Percentiles rank a stretch among this genome's conserved stretches.
Evolutionary conservation across 2,113 vertebrate genomes (phyloP).

Genomic region (Himantopus leucocephalus): DNA sequence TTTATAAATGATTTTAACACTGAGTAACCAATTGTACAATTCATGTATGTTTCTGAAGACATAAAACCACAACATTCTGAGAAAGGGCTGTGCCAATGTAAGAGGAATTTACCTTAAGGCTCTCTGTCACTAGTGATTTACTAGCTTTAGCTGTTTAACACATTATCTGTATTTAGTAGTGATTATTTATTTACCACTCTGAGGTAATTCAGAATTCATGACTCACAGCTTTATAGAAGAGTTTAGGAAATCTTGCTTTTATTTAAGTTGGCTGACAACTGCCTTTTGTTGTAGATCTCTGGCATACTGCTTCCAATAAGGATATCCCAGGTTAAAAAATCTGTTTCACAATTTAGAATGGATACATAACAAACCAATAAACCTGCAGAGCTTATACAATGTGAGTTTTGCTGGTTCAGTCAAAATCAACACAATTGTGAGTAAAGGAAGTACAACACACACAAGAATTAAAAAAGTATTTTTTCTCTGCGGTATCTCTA

Average conservation of each 20-base stretch:
- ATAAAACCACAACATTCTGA: constrained; percentile 54
- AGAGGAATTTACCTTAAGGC: constrained; percentile 73
- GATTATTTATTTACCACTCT: constrained; percentile 78
- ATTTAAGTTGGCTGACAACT: constrained; percentile 67
- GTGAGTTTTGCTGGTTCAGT: background rate
- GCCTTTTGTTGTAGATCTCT: constrained; percentile 55
- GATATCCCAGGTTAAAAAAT: constrained; percentile 6
- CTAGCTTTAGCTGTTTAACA: constrained; percentile 77
- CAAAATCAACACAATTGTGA: background rate
- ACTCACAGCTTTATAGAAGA: constrained; percentile 64
- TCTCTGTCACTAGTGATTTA: constrained; percentile 76
- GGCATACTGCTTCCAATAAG: constrained; percentile 56
- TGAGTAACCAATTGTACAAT: constrained; percentile 69
- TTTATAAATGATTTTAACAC: constrained; percentile 71
- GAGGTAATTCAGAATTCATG: constrained; percentile 71
- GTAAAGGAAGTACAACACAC: background rate
- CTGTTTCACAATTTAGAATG: constrained; percentile 26
- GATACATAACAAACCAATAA: background rate
- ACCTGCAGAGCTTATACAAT: background rate
- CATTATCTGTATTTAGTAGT: constrained; percentile 75
- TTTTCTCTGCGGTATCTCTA: background rate
- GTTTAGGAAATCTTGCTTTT: constrained; percentile 63
- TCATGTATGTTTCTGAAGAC: constrained; percentile 70
- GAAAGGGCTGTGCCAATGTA: constrained; percentile 71
- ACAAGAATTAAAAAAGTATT: background rate